A percentile compares a stretch with the other conserved stretches of the same genome.
Evolutionary conservation across 1,140 invertebrate species (phyloP).

Genomic region (Heterodera carotae): DNA sequence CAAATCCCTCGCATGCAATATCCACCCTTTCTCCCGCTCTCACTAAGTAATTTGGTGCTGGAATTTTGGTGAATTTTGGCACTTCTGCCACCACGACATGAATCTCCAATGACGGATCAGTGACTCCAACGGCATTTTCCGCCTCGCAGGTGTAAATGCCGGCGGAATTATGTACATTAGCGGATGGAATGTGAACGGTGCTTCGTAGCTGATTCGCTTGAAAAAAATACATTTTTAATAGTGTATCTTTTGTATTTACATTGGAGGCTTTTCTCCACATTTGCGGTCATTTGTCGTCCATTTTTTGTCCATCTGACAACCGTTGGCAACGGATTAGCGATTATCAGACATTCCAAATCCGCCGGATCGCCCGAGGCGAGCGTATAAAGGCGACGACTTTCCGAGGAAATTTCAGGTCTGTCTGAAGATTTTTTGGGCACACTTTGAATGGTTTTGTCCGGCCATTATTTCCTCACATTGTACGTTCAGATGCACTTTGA

Average conservation of each 20-base stretch:
- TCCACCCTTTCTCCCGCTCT: constrained; percentile 44
- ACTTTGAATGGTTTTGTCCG: background rate
- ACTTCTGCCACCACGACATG: constrained; percentile 42
- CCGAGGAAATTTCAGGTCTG: constrained; percentile 48
- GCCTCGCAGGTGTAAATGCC: constrained; percentile 59
- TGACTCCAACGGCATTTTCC: constrained; percentile 55
- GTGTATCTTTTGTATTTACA: background rate
- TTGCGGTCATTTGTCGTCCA: constrained; percentile 42
- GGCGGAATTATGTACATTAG: constrained; percentile 32
- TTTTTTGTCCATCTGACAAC: constrained; percentile 59
- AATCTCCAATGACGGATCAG: constrained; percentile 41
- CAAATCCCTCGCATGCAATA: constrained; percentile 58
- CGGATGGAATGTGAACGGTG: constrained; percentile 18
- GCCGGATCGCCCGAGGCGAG: constrained; percentile 36
- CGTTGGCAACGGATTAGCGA: constrained; percentile 54
- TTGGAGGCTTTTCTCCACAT: background rate
- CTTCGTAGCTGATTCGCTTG: constrained; percentile 7
- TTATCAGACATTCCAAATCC: constrained; percentile 48
- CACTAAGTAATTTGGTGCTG: constrained; percentile 49
- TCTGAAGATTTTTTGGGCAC: constrained; percentile 47
- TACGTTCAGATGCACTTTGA: constrained; percentile 54
- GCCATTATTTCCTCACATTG: constrained; percentile 47
- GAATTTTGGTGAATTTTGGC: constrained; percentile 50
- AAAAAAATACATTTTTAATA: background rate
- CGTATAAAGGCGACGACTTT: constrained; percentile 43